phyloP scores from a whole-genome alignment of 2,797 vertebrate genomes.

The Sebastes diaconus region DNA sequence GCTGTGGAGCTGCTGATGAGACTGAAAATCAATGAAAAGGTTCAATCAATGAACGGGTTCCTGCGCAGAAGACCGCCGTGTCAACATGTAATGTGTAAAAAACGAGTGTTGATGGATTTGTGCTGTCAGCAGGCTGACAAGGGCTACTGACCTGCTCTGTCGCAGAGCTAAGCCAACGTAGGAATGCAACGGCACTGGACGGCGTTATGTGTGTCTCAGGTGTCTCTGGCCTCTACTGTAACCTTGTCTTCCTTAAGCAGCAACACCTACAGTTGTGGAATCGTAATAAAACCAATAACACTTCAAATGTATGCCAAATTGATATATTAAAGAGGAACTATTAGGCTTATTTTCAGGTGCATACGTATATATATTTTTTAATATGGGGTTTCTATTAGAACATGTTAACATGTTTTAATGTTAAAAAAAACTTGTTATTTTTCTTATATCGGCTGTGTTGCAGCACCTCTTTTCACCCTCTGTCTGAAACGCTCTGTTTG shows the following conservation, averaged over 20 bases:
- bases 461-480: too few species aligned
- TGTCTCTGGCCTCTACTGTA: neutral
- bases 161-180: neutral
- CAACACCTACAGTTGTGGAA: neutral
- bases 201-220: neutral
- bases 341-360: too few species aligned
- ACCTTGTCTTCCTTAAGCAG: neutral
- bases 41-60: neutral
- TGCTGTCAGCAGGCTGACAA: conserved; percentile 5
- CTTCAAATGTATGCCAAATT: neutral
- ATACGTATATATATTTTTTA: too few species aligned
- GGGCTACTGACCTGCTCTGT: neutral
- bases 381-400: too few species aligned
- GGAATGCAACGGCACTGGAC: neutral
- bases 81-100: neutral
- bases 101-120: neutral
- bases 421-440: too few species aligned
- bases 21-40: conserved; percentile 25
- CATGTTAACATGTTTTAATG: too few species aligned
- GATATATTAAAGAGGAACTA: too few species aligned
- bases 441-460: too few species aligned
- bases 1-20: conserved; percentile 21
- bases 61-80: neutral
- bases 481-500: too few species aligned
- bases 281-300: neutral